Base-by-base conservation (phyloP, 2,113 vertebrate genomes). In the Dolichotis patagonum region DNA sequence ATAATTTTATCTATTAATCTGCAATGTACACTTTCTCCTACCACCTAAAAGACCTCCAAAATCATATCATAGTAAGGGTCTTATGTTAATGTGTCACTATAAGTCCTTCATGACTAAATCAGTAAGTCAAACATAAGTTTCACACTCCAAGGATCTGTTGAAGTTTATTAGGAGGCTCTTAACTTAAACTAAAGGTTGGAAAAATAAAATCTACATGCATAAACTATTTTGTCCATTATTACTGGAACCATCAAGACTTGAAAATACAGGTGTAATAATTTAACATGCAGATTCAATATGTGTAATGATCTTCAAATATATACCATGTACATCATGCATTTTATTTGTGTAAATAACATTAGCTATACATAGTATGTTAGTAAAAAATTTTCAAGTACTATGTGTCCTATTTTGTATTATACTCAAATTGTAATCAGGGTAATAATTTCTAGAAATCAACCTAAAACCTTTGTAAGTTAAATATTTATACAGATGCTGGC, bases 381-480 rank as follows among this genome's bases (percentile, higher is more conserved):
- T 91, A 71, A 95, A 95, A 60, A 86, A 89, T 11, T 32, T 69
- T 85, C 54, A 81, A 85, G 78, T 82, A 56, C 63, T 96, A 8
- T 92, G 35, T 95, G 46, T 78, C 30, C 38, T 95, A 46, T 96
- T 96, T 94, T 97, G 85, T 85, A 85, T 1, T 28, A 28, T 65
- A 84, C 78, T 91, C 92, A 95, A 95, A 49, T 16, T 87, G 20
- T 80, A 89, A 86, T 88, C 35, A 91, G 89, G 10, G 91, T 88
- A 95, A 24, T 73, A 91, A 88, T 43, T 93, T 95, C 46, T 93
- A 96, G 90, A 90, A 94, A 88, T 3, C n/a, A 86, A 82, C 52
- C 73, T 88, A 54, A 90, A 88, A 94, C 56, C 96, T 96, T 95
- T 94, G 75, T 93, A 56, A 96, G 80, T 92, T 87, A 58, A 96